These are phyloP conservation scores for Apamea anceps DNA, from an alignment of 2,888 invertebrate species.

Conservation along the genomic window DNA sequence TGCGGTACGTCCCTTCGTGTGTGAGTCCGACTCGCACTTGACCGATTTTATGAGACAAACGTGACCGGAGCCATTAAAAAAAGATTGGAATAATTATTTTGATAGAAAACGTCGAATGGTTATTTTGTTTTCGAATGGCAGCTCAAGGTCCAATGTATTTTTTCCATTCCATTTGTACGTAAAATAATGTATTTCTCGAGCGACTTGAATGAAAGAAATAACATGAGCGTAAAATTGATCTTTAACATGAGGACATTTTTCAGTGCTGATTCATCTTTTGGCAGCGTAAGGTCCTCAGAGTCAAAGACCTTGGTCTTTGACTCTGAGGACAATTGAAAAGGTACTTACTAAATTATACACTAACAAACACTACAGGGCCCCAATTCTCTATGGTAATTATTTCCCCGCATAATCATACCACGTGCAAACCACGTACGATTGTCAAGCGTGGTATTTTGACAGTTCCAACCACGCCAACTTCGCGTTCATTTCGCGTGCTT, in stretches of 20 bases:
- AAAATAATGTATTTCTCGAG: not conserved
- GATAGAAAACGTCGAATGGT: slow-evolving; percentile 21
- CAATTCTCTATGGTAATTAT: too few species aligned
- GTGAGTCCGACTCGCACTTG: not conserved
- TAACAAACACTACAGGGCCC: not conserved
- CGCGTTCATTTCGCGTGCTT: too few species aligned
- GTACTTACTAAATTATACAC: not conserved
- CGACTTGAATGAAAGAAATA: not conserved
- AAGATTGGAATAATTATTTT: slow-evolving; percentile 32
- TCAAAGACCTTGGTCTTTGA: too few species aligned
- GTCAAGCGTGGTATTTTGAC: too few species aligned
- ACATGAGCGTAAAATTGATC: not conserved
- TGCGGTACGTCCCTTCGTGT: not conserved
- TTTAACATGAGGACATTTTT: not conserved
- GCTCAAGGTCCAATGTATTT: not conserved
- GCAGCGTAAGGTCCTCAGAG: not conserved
- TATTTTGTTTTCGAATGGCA: slow-evolving; percentile 9
- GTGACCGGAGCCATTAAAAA: slow-evolving; percentile 52
- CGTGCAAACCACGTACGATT: too few species aligned
- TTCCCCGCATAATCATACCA: too few species aligned
- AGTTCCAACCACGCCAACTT: too few species aligned
- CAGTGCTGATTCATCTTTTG: not conserved
- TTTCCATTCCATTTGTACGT: not conserved
- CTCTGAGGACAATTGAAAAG: not conserved
- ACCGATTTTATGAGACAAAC: slow-evolving; percentile 35